These are phyloP conservation scores for Biston stratarius DNA, from an alignment of 2,888 invertebrate species.

Conservation along the genomic window DNA sequence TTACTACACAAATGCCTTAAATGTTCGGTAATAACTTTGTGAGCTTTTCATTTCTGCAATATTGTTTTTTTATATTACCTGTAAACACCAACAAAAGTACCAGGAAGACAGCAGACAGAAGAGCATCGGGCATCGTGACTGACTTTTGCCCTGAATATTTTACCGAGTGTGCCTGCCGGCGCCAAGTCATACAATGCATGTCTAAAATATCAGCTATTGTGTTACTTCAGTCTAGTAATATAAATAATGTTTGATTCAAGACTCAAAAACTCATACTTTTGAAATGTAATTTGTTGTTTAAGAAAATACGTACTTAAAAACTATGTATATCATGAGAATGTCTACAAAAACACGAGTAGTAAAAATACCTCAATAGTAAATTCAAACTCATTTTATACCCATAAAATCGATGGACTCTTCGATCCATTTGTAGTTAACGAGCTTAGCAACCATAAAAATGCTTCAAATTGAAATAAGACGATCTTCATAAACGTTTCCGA, in stretches of 20 bases:
- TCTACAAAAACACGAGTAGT: constrained; percentile 39
- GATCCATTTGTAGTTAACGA: constrained; percentile 50
- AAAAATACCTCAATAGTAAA: constrained; percentile 42
- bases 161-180: constrained; percentile 68
- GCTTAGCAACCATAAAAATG: constrained; percentile 46
- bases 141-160: constrained; percentile 84
- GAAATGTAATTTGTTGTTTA: neutral
- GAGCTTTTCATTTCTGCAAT: neutral
- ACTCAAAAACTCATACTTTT: constrained; percentile 6
- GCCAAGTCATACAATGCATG: constrained; percentile 65
- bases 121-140: constrained; percentile 73
- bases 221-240: constrained; percentile 23
- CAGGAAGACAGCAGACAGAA: constrained; percentile 60
- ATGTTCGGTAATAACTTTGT: neutral
- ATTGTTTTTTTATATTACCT: neutral
- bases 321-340: neutral
- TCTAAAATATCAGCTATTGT: constrained; percentile 61
- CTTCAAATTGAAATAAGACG: constrained; percentile 49
- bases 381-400: constrained; percentile 44
- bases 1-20: neutral
- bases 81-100: constrained; percentile 48
- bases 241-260: constrained; percentile 9
- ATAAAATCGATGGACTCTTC: constrained; percentile 45
- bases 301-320: constrained; percentile 20
- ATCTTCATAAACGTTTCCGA: constrained; percentile 49